Evolutionary conservation across 2,888 invertebrate genomes (phyloP).

Genomic region (Lepas anatifera): DNA sequence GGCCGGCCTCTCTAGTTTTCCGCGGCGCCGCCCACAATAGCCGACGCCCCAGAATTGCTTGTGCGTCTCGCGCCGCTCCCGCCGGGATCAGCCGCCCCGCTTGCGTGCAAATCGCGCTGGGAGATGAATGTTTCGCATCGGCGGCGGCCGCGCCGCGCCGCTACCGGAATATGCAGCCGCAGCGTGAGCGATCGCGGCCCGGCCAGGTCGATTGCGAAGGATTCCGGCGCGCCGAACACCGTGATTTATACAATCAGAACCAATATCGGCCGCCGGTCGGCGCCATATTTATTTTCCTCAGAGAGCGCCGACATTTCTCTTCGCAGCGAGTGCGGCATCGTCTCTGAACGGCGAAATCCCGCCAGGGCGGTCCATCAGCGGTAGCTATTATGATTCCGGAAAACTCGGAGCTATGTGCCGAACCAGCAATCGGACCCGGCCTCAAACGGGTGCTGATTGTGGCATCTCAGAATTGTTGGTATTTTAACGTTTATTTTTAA

Average conservation of each 20-base stretch:
- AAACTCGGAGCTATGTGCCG: neutral
- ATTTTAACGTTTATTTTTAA: too few species aligned
- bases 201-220: neutral
- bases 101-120: neutral
- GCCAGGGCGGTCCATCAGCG: neutral
- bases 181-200: neutral
- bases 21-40: neutral
- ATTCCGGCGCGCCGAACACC: neutral
- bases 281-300: constrained; percentile 6
- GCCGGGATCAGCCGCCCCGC: neutral
- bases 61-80: neutral
- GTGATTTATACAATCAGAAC: constrained; percentile 8
- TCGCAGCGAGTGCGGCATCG: neutral
- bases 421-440: too few species aligned
- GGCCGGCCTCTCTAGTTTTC: too few species aligned
- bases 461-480: too few species aligned
- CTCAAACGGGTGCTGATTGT: too few species aligned
- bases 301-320: neutral
- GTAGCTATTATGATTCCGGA: neutral
- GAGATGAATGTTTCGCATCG: neutral
- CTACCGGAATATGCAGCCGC: neutral
- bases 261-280: neutral
- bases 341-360: neutral
- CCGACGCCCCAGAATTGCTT: neutral
- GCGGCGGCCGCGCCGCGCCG: neutral